Conservation (phyloP, 1,140 invertebrate genomes). For the Macrosteles quadrilineatus region DNA sequence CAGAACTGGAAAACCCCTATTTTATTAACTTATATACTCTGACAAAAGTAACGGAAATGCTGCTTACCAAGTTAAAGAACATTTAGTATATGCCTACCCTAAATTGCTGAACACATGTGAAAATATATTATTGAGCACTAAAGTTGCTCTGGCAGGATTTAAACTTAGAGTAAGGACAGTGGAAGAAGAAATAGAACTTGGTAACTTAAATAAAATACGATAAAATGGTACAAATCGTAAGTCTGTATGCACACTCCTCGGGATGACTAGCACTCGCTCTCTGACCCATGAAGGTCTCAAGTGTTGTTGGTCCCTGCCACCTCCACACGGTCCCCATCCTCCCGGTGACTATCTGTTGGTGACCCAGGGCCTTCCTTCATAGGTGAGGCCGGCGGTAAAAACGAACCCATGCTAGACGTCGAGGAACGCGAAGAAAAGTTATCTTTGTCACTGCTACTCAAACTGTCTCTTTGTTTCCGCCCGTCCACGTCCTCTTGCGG, state of each 20-base stretch:
- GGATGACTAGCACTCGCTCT: constrained; percentile 20
- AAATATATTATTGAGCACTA: background rate
- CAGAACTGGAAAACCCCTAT: no score
- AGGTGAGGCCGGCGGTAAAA: constrained; percentile 24
- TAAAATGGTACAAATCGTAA: constrained; percentile 16
- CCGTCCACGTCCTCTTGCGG: constrained; percentile 29
- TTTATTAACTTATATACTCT: no score
- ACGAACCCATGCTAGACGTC: constrained; percentile 39
- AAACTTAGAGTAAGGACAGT: constrained; percentile 7
- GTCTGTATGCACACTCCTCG: background rate
- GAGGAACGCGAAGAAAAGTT: constrained; percentile 41
- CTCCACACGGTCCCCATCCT: constrained; percentile 15
- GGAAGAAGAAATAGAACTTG: constrained; percentile 17
- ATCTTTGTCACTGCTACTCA: constrained; percentile 39
- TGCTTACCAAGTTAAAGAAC: no score
- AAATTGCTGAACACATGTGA: constrained; percentile 5
- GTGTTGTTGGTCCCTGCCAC: constrained; percentile 20
- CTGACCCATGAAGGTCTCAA: no score
- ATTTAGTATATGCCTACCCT: no score
- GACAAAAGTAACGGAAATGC: no score
- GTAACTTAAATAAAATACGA: constrained; percentile 26
- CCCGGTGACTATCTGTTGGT: constrained; percentile 14
- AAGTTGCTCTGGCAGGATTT: background rate
- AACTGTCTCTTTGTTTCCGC: constrained; percentile 29
- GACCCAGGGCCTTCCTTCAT: constrained; percentile 14